Base-by-base conservation (phyloP, 2,113 vertebrate species). In the Cyanoderma ruficeps region DNA sequence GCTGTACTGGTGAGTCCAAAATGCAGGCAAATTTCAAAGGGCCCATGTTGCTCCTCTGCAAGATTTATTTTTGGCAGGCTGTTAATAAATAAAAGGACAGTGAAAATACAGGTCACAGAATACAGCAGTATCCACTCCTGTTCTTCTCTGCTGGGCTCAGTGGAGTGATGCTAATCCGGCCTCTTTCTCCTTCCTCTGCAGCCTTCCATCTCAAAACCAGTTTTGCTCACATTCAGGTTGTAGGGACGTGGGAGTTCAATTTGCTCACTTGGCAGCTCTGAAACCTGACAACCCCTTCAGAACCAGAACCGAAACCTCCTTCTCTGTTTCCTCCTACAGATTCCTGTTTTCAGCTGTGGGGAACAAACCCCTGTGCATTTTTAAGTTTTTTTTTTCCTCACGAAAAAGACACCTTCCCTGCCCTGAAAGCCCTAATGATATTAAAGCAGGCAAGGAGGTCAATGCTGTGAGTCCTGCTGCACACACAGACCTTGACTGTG, bases 1-100 rank as follows among this genome's bases (percentile, higher is more conserved):
- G 21, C 46, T 87, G 18, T 68, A 56, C 42, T 55, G 35, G 13
- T 89, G 25, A 10, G 0, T 91, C 75, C 68, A 63, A 84, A 94
- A 78, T 35, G 33, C 56, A 76, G 67, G 71, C 52, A 83, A 44
- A 87, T 92, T 92, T 92, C 89, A 93, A 88, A 92, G 49, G 78
- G 20, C 53, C 83, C n/a, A 8, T 15, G 33, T 71, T 91, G 57
- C 86, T 89, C 50, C 71, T 91, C 67, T 90, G 92, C 90, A 86
- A 89, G 78, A 57, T 94, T 97, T 97, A 91, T 95, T 97, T 97
- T 97, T 95, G 90, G 87, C 83, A 96, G 57, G 68, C 65, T 93
- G 88, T 96, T 96, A 96, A 96, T 97, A 96, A 97, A 95, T 96
- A 91, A 97, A 96, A 93, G 92, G 91, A 90, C 68, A 56, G 41